Evolutionary conservation across 2,113 vertebrate genomes (phyloP).

Genomic region (Scolopax mira): DNA sequence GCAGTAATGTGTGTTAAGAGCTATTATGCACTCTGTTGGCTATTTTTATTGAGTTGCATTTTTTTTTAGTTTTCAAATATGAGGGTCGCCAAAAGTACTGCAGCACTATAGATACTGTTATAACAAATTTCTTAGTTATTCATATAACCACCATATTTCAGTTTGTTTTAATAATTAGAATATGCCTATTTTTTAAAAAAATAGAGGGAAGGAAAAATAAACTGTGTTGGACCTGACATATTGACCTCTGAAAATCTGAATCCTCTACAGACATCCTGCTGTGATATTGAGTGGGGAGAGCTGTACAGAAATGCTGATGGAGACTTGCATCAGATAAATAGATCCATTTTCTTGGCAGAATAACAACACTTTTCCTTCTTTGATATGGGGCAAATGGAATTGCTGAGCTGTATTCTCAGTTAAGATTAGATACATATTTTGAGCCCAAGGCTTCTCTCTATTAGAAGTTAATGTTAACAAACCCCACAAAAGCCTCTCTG

Average conservation of each 20-base stretch:
- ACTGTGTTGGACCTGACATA: neutral
- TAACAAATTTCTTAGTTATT: neutral
- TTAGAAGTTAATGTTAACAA: neutral
- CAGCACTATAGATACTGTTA: neutral
- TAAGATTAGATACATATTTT: slow-evolving; percentile 10
- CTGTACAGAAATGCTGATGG: neutral
- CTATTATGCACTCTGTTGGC: neutral
- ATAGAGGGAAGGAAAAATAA: neutral
- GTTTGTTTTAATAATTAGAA: neutral
- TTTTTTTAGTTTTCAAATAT: neutral
- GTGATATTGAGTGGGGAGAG: neutral
- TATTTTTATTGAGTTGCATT: neutral
- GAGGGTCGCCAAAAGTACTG: neutral
- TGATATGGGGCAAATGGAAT: slow-evolving; percentile 10
- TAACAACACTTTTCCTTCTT: slow-evolving; percentile 29
- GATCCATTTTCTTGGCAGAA: slow-evolving; percentile 51
- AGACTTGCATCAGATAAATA: slow-evolving; percentile 35
- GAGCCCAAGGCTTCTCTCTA: neutral
- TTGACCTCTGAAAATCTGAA: neutral
- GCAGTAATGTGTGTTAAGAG: neutral
- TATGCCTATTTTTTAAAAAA: neutral
- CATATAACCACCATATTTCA: neutral
- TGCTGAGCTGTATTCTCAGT: slow-evolving; percentile 7
- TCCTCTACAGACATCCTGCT: neutral
- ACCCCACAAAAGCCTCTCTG: neutral